Evolutionary conservation across 2,888 invertebrate species (phyloP).

Genomic region (Dasypolia templi): DNA sequence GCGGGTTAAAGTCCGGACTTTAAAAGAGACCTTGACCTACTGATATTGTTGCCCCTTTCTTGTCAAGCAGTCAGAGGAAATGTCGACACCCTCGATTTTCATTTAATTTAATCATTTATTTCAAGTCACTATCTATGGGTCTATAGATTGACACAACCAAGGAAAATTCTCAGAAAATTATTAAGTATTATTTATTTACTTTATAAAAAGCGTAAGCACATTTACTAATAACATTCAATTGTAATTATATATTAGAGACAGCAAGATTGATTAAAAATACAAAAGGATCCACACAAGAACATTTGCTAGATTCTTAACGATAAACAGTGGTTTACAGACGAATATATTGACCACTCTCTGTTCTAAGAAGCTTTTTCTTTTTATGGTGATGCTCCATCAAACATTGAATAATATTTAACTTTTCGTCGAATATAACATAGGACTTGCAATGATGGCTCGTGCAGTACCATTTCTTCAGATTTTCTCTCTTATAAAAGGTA

Average conservation of each 20-base stretch:
- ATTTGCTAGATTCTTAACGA: not conserved
- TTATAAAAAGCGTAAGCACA: not conserved
- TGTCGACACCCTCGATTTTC: not conserved
- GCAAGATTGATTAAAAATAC: not conserved
- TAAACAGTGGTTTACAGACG: constrained; percentile 14
- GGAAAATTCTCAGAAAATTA: not conserved
- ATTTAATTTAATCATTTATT: not conserved
- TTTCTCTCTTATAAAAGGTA: constrained; percentile 52
- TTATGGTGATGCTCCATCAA: constrained; percentile 33
- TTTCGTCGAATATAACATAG: constrained; percentile 23
- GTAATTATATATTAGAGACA: not conserved
- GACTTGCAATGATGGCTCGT: constrained; percentile 51
- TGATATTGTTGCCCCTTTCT: not conserved
- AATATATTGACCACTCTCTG: constrained; percentile 18
- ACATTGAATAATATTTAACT: constrained; percentile 4
- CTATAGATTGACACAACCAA: not conserved
- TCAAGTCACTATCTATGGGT: not conserved
- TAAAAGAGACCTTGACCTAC: not conserved
- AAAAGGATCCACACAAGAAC: not conserved
- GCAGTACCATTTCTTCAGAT: constrained; percentile 45
- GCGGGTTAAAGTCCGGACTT: not conserved
- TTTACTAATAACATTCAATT: not conserved
- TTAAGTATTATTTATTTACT: constrained; percentile 1
- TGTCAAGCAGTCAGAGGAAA: not conserved
- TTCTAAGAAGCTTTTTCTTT: constrained; percentile 26